Evolutionary conservation across 2,113 vertebrate species (phyloP), one percentile per base, ranked within the genome.

Genomic region (Xyliphius kryptos): DNA sequence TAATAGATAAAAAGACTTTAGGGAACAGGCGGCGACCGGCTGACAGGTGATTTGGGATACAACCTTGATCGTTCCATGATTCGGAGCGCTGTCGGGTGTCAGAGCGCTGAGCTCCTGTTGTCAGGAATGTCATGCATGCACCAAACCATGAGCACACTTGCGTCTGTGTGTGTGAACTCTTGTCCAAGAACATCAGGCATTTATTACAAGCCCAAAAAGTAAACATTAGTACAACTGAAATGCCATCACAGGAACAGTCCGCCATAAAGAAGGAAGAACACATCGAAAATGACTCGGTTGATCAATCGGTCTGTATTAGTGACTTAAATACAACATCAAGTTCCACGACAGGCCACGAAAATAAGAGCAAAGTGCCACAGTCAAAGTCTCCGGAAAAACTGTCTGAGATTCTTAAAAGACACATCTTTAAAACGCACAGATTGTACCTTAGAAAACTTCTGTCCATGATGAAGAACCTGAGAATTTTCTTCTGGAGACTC

Each of bases 171-270:
- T 7, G n/a, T 20, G 4, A 1, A 1, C 22, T n/a, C 12, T 4
- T 14, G 21, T 38, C 12, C 9, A 16, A 22, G 17, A 49, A 20
- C 22, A 65, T 43, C 32, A 46, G 32, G 17, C 14, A 22, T 40
- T 49, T 17, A 22, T 38, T 56, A 38, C 9, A 49, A n/a, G 26
- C 43, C 43, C 43, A 44, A 37, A 65, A 38, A 48, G 26, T 64
- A 56, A 56, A 65, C 62, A 64, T 50, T 61, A 7, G 26, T 32
- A 32, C n/a, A 48, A 56, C 70, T 74, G 75, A 68, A 57, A 26
- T 62, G 61, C 59, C 71, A 60, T 64, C 52, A 55, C 70, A 61
- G 72, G 71, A 66, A 70, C 32, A 56, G 38, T 67, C 8, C 37
- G n/a, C 17, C 1, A 12, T n/a, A 1, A 43, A 72, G 72, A 66